Conservation (phyloP, 2,797 vertebrate genomes). For the Poliocrania exsul region DNA sequence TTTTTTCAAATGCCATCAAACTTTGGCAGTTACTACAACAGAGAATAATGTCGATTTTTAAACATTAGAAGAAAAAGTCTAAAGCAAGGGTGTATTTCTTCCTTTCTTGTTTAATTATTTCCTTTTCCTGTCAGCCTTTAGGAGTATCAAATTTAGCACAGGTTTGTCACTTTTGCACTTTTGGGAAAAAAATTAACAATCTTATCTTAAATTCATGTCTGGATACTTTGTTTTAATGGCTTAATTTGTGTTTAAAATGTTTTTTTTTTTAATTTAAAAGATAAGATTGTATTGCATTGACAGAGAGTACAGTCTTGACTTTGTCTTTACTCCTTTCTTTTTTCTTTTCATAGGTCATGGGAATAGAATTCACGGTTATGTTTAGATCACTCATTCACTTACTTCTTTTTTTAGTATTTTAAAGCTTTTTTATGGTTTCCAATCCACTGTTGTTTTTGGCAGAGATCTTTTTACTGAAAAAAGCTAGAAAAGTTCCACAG, state of each 20-base stretch:
- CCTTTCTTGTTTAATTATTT: constrained; percentile 8
- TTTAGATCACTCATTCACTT: constrained; percentile 72
- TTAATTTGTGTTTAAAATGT: not conserved
- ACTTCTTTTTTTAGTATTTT: constrained; percentile 72
- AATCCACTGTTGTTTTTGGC: constrained; percentile 74
- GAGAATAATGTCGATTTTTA: not conserved
- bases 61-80: not conserved
- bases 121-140: constrained; percentile 1
- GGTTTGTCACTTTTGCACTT: not conserved
- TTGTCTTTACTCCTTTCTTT: not conserved
- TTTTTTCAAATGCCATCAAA: not conserved
- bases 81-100: constrained; percentile 8
- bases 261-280: constrained; percentile 17
- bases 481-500: constrained; percentile 60
- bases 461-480: constrained; percentile 46
- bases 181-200: not conserved
- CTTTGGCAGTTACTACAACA: not conserved
- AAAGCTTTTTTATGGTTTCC: constrained; percentile 72
- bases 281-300: not conserved
- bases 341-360: constrained; percentile 61
- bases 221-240: constrained; percentile 9
- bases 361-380: constrained; percentile 64
- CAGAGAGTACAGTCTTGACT: not conserved
- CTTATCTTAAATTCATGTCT: constrained; percentile 9
- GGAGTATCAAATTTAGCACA: not conserved